Evolutionary conservation across 2,888 invertebrate species (phyloP), one percentile per base, ranked within the genome.

Genomic region (Hydroisotoma schaefferi): DNA sequence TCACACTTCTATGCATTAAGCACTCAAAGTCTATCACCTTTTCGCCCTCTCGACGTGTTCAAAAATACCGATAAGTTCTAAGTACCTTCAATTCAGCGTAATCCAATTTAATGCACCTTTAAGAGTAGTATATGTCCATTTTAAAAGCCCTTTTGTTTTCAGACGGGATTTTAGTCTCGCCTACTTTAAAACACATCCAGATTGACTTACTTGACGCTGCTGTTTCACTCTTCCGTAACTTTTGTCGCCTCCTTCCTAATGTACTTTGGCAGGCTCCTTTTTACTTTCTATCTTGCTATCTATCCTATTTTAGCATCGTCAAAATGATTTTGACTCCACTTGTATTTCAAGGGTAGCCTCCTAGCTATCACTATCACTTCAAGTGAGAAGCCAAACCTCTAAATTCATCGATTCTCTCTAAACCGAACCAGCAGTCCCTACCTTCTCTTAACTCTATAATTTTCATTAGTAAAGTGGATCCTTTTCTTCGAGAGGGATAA

Each of bases 391-490:
- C 33, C 8, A 33, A 10, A 12, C 33, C 12, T 33, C 33, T 33
- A 33, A 33, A 33, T 33, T 33, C 10, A 8, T 33, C 10, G 33
- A 8, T 33, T 8, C 33, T 33, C 33, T 33, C 43, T n/a, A n/a
- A 5, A 40, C 20, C 40, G 40, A 40, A 15, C 40, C 40, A 40
- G n/a, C 40, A 18, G 40, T 18, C n/a, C 8, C 20, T 40, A 20
- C 5, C n/a, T 25, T 47, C 27, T n/a, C n/a, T n/a, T n/a, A n/a
- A n/a, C n/a, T n/a, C 52, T 52, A 22, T 52, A 52, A 52, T 52
- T 52, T 52, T 52, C 52, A 52, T 52, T 52, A 52, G 52, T 37
- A 22, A 52, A 52, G 52, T 52, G 52, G 37, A 23, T 37, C 18
- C 52, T 46, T 15, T 25, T 10, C 46, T 25, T 46, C 6, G 23